Percentiles rank a stretch among this genome's conserved stretches.
Evolutionary conservation across 1,140 invertebrate species (phyloP).

Genomic region (Thaumatotibia leucotreta): DNA sequence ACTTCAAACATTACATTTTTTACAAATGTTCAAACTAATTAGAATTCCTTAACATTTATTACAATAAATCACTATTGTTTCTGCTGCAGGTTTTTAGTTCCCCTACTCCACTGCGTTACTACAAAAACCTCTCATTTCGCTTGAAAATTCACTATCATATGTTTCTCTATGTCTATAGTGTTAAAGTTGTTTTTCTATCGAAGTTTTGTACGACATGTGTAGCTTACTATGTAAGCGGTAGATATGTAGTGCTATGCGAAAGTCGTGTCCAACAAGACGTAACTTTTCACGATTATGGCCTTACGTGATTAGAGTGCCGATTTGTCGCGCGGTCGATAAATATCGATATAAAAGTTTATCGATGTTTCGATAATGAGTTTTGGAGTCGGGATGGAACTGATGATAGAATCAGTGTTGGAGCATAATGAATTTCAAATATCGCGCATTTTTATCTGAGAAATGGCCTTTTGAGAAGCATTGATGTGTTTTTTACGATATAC

Average conservation of each 20-base stretch:
- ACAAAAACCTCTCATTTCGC: background rate
- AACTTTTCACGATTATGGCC: constrained; percentile 6
- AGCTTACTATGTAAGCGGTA: background rate
- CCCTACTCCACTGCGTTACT: background rate
- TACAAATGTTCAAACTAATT: constrained; percentile 5
- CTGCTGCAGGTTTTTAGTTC: background rate
- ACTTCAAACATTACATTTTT: background rate
- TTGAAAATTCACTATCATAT: background rate
- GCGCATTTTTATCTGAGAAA: too few species aligned
- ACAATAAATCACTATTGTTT: background rate
- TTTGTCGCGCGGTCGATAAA: constrained; percentile 9
- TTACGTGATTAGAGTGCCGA: constrained; percentile 3
- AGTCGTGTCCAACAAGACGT: constrained; percentile 10
- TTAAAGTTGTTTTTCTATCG: background rate
- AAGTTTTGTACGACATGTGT: background rate
- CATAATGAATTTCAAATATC: too few species aligned
- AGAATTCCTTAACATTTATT: constrained; percentile 9
- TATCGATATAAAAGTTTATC: constrained; percentile 5
- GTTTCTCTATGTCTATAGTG: background rate
- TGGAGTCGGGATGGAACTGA: background rate
- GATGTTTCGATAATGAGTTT: background rate
- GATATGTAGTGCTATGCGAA: background rate
- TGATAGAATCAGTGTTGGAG: background rate
- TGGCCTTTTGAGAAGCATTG: too few species aligned
- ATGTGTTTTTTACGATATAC: too few species aligned